phyloP scores from a whole-genome alignment of 2,888 invertebrate species.

The Phalangium opilio region DNA sequence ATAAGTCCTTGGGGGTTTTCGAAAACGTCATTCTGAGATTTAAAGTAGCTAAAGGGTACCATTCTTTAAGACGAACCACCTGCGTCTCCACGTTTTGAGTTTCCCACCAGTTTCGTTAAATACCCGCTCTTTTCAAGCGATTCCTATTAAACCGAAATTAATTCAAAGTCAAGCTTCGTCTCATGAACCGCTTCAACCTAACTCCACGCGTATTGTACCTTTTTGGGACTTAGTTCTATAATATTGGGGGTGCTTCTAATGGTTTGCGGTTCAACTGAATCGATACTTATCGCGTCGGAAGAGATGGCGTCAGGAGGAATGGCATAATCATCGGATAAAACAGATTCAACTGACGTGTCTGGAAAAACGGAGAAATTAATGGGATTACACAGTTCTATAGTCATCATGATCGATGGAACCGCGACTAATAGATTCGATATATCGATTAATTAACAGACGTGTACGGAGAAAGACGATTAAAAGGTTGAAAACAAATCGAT shows the following conservation, averaged over 20 bases:
- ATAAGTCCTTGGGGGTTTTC: constrained; percentile 82
- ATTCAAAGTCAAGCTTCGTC: too few relatives aligned
- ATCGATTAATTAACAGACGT: too few relatives aligned
- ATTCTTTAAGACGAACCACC: constrained; percentile 93
- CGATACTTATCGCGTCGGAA: constrained; percentile 49
- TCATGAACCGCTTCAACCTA: too few relatives aligned
- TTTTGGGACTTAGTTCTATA: constrained; percentile 14
- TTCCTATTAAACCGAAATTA: constrained; percentile 4
- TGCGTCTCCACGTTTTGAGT: constrained; percentile 86
- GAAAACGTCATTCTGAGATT: constrained; percentile 42
- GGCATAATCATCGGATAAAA: constrained; percentile 90
- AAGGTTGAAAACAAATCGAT: too few relatives aligned
- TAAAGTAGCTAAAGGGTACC: constrained; percentile 87
- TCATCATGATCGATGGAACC: too few relatives aligned
- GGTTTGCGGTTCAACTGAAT: constrained; percentile 40
- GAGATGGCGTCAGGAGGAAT: constrained; percentile 87
- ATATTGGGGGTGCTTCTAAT: constrained; percentile 27
- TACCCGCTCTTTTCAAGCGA: constrained; percentile 45
- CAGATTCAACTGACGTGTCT: constrained; percentile 61
- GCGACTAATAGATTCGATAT: too few relatives aligned
- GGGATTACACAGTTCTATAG: too few relatives aligned
- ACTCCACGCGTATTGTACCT: too few relatives aligned
- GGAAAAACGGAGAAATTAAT: too few relatives aligned
- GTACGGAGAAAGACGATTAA: too few relatives aligned
- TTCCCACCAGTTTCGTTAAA: constrained; percentile 77